Conservation (phyloP, 2,888 invertebrate species). For the Venusia cambrica region DNA sequence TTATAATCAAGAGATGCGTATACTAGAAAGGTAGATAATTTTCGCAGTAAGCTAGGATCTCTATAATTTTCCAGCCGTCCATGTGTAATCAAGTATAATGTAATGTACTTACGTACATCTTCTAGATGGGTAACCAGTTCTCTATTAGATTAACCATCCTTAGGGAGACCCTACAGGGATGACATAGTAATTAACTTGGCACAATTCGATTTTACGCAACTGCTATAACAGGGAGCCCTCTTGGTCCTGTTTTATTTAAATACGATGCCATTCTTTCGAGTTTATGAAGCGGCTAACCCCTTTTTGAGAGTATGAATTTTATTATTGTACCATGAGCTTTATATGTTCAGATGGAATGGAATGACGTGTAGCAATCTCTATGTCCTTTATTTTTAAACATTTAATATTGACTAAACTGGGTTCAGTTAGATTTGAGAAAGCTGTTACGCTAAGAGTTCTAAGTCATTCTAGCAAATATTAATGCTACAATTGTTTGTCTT, state of each 20-base stretch:
- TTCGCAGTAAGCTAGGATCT: too few relatives aligned
- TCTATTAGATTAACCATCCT: conserved; percentile 16
- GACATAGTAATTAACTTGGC: conserved; percentile 65
- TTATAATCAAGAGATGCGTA: too few relatives aligned
- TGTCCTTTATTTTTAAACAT: too few relatives aligned
- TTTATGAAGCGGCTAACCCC: conserved; percentile 23
- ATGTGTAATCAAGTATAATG: too few relatives aligned
- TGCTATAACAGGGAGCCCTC: conserved; percentile 53
- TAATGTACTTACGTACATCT: not conserved
- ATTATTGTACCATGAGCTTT: conserved; percentile 6
- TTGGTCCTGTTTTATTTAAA: conserved; percentile 23
- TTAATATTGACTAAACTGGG: too few relatives aligned
- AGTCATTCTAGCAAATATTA: too few relatives aligned
- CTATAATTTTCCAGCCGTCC: too few relatives aligned
- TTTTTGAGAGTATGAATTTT: conserved; percentile 15
- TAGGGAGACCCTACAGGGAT: conserved; percentile 50
- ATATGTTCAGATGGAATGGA: not conserved
- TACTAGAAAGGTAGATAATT: too few relatives aligned
- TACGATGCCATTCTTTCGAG: conserved; percentile 30
- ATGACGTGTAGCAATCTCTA: too few relatives aligned
- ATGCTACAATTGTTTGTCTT: too few relatives aligned
- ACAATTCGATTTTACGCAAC: conserved; percentile 63
- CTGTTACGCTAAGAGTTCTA: too few relatives aligned
- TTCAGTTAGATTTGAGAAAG: too few relatives aligned
- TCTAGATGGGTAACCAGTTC: conserved; percentile 4